Evolutionary conservation across 2,113 vertebrate species (phyloP).

Genomic region (Seriola dumerili): DNA sequence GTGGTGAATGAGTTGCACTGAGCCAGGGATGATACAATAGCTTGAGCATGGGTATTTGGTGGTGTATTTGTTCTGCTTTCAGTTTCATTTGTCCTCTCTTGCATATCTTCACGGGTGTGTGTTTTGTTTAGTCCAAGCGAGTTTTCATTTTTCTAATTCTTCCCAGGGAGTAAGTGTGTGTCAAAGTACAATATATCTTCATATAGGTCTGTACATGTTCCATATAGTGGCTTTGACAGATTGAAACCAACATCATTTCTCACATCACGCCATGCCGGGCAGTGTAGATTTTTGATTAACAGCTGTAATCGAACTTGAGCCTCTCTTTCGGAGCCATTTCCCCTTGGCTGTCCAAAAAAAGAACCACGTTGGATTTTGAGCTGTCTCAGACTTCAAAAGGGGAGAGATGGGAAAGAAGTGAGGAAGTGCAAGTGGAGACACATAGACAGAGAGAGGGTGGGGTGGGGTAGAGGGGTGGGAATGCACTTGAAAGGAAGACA

Average conservation of each 20-base stretch:
- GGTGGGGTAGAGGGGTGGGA: slow-evolving; percentile 54
- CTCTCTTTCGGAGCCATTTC: slow-evolving; percentile 76
- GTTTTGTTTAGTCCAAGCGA: background rate
- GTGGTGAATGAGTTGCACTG: slow-evolving; percentile 40
- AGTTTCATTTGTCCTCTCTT: slow-evolving; percentile 61
- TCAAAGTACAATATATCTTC: slow-evolving; percentile 59
- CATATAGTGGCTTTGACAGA: slow-evolving; percentile 65
- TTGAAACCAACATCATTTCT: slow-evolving; percentile 76
- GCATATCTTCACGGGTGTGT: slow-evolving; percentile 47
- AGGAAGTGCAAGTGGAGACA: slow-evolving; percentile 72
- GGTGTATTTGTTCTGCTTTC: slow-evolving; percentile 45
- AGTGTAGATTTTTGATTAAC: slow-evolving; percentile 79
- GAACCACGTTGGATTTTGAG: slow-evolving; percentile 70
- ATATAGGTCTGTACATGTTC: slow-evolving; percentile 54
- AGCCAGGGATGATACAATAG: slow-evolving; percentile 48
- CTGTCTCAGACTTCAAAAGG: slow-evolving; percentile 80
- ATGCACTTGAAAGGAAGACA: slow-evolving; percentile 72
- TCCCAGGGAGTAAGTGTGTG: slow-evolving; percentile 6
- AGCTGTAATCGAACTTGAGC: slow-evolving; percentile 79
- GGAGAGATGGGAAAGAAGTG: slow-evolving; percentile 68
- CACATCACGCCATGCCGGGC: slow-evolving; percentile 70
- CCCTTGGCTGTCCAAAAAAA: slow-evolving; percentile 75
- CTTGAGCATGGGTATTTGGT: slow-evolving; percentile 40
- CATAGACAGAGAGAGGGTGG: slow-evolving; percentile 51
- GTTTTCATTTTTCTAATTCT: slow-evolving; percentile 51